These are phyloP conservation scores for Seira ritae DNA, from an alignment of 2,888 invertebrate species.

Conservation along the genomic window DNA sequence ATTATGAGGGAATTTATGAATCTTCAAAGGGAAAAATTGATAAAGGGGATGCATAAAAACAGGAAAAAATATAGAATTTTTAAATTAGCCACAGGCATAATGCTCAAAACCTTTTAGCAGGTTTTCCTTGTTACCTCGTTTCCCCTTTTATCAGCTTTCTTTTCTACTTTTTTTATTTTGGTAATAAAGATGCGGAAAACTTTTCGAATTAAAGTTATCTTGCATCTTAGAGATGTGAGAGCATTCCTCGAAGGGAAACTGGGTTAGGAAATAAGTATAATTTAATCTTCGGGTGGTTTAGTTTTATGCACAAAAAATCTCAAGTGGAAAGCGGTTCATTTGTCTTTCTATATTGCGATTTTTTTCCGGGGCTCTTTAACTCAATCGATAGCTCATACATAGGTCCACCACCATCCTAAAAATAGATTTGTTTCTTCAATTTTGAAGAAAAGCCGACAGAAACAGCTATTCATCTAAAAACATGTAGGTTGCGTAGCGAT, in stretches of 20 bases:
- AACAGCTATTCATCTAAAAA: background rate
- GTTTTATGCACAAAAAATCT: background rate
- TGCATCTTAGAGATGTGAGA: background rate
- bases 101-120: background rate
- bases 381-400: background rate
- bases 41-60: too few relatives aligned
- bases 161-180: background rate
- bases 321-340: background rate
- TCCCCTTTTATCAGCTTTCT: background rate
- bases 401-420: background rate
- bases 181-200: background rate
- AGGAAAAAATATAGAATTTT: background rate
- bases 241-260: background rate
- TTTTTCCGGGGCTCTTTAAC: background rate
- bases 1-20: too few relatives aligned
- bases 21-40: too few relatives aligned
- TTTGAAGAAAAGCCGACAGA: background rate
- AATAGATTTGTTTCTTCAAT: background rate
- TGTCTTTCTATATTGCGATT: background rate
- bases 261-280: constrained; percentile 7
- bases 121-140: background rate
- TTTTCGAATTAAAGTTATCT: background rate
- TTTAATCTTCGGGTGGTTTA: background rate
- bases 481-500: too few relatives aligned
- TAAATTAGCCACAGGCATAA: background rate